Percentiles rank a stretch among this genome's conserved stretches.
Evolutionary conservation across 2,113 vertebrate species (phyloP).

Genomic region (Urocolius indicus): DNA sequence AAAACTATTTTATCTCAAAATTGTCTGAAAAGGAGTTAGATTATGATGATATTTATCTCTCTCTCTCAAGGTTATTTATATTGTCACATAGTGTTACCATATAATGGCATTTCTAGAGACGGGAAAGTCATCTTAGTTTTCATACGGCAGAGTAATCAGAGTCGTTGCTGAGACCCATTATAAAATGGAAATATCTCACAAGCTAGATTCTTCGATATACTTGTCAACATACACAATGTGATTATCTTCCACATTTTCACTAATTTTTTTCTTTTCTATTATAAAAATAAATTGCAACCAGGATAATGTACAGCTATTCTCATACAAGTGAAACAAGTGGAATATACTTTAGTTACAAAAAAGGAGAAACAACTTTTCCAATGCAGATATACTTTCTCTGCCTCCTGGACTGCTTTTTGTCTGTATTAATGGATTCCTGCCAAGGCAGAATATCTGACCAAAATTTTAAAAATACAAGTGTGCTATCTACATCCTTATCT

Average conservation of each 20-base stretch:
- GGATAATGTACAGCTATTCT: not conserved
- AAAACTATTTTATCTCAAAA: not conserved
- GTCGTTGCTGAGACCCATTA: not conserved
- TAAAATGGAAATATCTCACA: not conserved
- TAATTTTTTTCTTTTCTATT: not conserved
- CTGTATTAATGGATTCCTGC: not conserved
- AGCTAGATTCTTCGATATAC: not conserved
- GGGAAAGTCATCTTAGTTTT: not conserved
- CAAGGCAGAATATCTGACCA: not conserved
- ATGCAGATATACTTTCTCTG: not conserved
- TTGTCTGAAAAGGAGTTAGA: not conserved
- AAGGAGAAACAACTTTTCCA: not conserved
- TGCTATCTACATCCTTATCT: not conserved
- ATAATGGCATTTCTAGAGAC: not conserved
- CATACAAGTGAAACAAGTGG: not conserved
- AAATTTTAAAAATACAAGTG: not conserved
- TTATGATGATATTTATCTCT: not conserved
- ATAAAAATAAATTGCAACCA: not conserved
- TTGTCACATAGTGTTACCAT: not conserved
- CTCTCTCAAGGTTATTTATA: not conserved
- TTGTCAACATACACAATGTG: not conserved
- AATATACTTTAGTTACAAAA: not conserved
- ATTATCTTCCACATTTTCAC: not conserved
- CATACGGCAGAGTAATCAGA: not conserved
- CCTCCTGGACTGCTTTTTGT: not conserved